Evolutionary conservation across 92 coral and sea anemone genomes (phyloP), one percentile per base, ranked within the genome.

Genomic region (Phymanthus crucifer): DNA sequence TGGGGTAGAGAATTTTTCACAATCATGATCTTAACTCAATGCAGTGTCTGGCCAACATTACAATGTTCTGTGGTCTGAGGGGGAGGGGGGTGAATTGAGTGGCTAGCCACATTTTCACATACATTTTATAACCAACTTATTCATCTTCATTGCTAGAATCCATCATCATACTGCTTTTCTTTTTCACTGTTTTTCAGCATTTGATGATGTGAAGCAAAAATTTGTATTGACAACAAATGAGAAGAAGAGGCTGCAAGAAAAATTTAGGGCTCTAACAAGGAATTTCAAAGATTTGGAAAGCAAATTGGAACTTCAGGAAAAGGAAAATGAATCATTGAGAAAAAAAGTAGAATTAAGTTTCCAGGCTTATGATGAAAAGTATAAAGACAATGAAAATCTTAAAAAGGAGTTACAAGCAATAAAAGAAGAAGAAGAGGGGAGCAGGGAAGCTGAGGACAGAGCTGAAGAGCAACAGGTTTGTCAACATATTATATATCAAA

Each of bases 361-460:
- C 48, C 54, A 69, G 47, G 96, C 94, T 18, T 94, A 52, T 75
- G 74, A 85, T 78, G 94, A 94, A 75, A 94, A 89, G 36, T 89
- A 76, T 74, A 72, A 73, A 9, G 92, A 85, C 70, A 79, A 87
- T 40, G 92, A 89, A 81, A 69, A 88, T 69, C 80, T 89, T 19
- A 85, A 78, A 74, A 74, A 83, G 83, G 74, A 65, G 33, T 27
- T 61, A 61, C 6, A 61, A 61, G 4, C 68, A 6, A 27, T 61
- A 3, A 61, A 61, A 61, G 34, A 61, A 24, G 68, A 27, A 61
- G 34, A 0, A 23, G n/a, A n/a, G n/a, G n/a, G n/a, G n/a, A 12
- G 3, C 14, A 61, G 13, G 4, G 14, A 61, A 6, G 29, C 14
- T 27, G 68, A 61, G 34, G 68, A 61, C 33, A 27, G 17, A 61